Evolutionary conservation across 2,797 vertebrate species (phyloP).

Genomic region (Hyperoplus lanceolatus): DNA sequence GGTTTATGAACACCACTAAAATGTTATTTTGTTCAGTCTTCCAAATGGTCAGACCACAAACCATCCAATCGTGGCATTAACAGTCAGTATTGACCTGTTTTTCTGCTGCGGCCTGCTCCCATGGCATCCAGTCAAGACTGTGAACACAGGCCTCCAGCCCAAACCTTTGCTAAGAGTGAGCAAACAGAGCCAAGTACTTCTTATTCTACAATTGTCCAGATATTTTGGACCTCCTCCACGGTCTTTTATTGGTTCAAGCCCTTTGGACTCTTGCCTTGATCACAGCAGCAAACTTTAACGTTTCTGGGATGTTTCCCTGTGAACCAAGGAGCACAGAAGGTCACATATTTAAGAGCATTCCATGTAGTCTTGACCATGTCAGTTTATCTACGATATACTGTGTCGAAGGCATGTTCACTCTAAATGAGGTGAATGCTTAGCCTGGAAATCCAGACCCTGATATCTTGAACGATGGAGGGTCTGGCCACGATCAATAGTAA

Average conservation of each 20-base stretch:
- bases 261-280: constrained; percentile 69
- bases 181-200: constrained; percentile 66
- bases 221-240: constrained; percentile 65
- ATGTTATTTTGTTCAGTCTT: constrained; percentile 82
- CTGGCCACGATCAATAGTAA: no score
- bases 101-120: constrained; percentile 75
- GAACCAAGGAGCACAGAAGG: constrained; percentile 66
- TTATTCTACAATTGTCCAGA: constrained; percentile 71
- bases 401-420: constrained; percentile 56
- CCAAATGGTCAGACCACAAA: constrained; percentile 84
- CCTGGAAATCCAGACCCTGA: no score
- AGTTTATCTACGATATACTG: constrained; percentile 46
- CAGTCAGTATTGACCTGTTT: constrained; percentile 83
- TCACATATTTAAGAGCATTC: constrained; percentile 57
- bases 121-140: constrained; percentile 79
- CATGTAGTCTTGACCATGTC: constrained; percentile 54
- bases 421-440: constrained; percentile 50
- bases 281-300: constrained; percentile 67
- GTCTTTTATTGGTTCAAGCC: constrained; percentile 73
- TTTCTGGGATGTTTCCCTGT: constrained; percentile 66
- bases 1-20: constrained; percentile 86
- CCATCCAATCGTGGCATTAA: constrained; percentile 82
- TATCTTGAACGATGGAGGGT: no score
- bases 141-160: constrained; percentile 71
- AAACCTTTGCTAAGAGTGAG: constrained; percentile 72